Base-by-base conservation (phyloP, 1,140 invertebrate genomes). In the Diachasma alloeum region DNA sequence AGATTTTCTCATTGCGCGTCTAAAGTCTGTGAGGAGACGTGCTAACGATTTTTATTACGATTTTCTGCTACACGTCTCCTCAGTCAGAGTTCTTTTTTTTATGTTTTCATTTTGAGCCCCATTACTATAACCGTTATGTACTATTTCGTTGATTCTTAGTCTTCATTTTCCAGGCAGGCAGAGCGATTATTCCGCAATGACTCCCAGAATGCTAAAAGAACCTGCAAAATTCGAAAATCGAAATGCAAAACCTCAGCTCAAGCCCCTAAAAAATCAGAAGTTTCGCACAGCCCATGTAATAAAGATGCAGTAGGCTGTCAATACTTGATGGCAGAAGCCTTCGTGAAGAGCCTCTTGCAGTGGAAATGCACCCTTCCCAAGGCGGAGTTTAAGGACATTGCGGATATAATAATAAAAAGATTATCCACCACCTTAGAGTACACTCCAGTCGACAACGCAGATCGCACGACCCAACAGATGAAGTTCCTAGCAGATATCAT, bases 381-480 rank as follows among this genome's bases (percentile, higher is more conserved):
- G 11, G 82, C 86, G n/a, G 86, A 89, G 5, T 85, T 86, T 26
- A 53, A 48, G 4, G 87, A 89, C 22, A 82, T 90, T 6, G 63
- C 85, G 0, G 78, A 84, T 36, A 82, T 88, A 4, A 81, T 90
- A 39, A 71, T 85, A 4, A 76, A 72, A n/a, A 81, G 84, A 9
- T 67, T 90, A 10, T 78, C 77, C 10, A 72, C 76, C 15, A 44
- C 80, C 9, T 66, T 87, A 0, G 80, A 85, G n/a, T 86, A 86
- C 19, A 68, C 19, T 0, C 78, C 81, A 0, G 53, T 79, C 0
- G 79, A 82, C 36, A 75, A 80, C 6, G 83, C 82, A 13, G 87
- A 89, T 26, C 78, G 85, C 5, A 82, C 83, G 11, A 85, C 82
- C 11, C 84, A 87, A 36, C 89, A 90, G 73, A 83, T 90, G 79